Conservation (phyloP, 2,888 invertebrate genomes). For the Acrobasis repandana region DNA sequence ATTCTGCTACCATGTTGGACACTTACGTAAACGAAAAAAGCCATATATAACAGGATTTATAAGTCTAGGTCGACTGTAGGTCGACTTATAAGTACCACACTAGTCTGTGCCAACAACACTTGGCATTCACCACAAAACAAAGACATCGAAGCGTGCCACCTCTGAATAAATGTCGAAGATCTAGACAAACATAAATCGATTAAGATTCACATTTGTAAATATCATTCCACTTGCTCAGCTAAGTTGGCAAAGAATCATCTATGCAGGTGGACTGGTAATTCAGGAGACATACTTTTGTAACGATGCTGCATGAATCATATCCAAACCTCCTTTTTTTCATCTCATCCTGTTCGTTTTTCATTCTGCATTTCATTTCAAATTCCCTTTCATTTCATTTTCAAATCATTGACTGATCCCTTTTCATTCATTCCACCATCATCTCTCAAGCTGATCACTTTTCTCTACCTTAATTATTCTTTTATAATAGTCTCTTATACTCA, state of each 20-base stretch:
- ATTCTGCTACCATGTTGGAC: too few species aligned
- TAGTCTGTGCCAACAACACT: slow-evolving; percentile 2
- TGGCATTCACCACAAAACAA: slow-evolving; percentile 5
- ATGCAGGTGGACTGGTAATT: not conserved
- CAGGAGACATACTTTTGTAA: not conserved
- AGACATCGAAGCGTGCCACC: not conserved
- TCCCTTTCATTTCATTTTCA: too few species aligned
- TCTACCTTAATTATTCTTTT: too few species aligned
- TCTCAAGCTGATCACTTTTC: too few species aligned
- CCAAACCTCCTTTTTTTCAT: too few species aligned
- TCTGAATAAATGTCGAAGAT: slow-evolving; percentile 9
- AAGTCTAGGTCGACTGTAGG: not conserved
- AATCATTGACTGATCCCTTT: too few species aligned
- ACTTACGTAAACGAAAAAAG: too few species aligned
- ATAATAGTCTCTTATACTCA: too few species aligned
- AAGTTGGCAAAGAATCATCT: not conserved
- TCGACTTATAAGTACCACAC: not conserved
- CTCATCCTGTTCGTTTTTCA: too few species aligned
- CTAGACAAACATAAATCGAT: slow-evolving; percentile 38
- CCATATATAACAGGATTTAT: not conserved
- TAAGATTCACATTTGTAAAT: slow-evolving; percentile 34
- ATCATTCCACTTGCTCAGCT: not conserved
- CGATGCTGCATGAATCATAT: too few species aligned
- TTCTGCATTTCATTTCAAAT: too few species aligned
- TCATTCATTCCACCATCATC: too few species aligned